phyloP scores from a whole-genome alignment of 2,888 invertebrate species.

The Ophonus ardosiacus region DNA sequence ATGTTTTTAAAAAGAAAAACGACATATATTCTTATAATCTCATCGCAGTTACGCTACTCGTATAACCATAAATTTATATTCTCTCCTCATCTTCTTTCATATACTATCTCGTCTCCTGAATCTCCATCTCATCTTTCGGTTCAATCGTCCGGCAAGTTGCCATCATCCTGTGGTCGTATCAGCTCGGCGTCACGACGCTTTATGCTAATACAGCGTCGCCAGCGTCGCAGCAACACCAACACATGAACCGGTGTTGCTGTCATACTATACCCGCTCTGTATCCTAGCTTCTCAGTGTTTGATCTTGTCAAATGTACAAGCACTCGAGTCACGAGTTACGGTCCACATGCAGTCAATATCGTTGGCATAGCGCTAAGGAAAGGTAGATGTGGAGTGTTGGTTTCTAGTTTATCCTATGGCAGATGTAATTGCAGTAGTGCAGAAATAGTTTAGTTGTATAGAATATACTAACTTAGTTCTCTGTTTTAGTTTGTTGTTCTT shows the following conservation, averaged over 20 bases:
- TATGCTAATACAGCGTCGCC: slow-evolving; percentile 17
- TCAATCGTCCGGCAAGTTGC: slow-evolving; percentile 17
- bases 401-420: background rate
- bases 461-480: too few species aligned
- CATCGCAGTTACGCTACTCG: too few species aligned
- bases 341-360: slow-evolving; percentile 16
- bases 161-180: background rate
- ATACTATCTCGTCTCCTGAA: background rate
- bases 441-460: too few species aligned
- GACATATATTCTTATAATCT: too few species aligned
- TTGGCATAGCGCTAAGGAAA: background rate
- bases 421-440: background rate
- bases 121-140: background rate
- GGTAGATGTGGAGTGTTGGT: background rate
- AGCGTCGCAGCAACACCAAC: background rate
- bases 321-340: background rate
- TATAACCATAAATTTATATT: too few species aligned
- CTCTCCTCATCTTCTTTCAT: too few species aligned
- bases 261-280: background rate
- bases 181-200: slow-evolving; percentile 7
- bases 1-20: too few species aligned
- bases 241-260: background rate
- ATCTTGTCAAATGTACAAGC: slow-evolving; percentile 16
- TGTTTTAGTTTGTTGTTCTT: too few species aligned
- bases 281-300: background rate